phyloP scores from a whole-genome alignment of 2,113 vertebrate genomes.

The Cephalopterus ornatus region DNA sequence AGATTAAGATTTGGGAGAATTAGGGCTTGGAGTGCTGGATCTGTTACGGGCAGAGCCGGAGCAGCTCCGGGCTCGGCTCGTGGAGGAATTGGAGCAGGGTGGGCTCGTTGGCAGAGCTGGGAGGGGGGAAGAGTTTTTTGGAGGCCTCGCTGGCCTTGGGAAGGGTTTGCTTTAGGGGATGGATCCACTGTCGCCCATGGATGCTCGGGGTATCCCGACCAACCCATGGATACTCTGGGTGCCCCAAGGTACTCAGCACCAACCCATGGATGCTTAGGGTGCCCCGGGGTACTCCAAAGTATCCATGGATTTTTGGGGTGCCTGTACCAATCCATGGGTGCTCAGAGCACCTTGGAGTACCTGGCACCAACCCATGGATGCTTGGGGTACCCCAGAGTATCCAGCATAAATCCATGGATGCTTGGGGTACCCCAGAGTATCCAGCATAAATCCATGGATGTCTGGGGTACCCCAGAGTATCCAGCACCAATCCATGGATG shows the following conservation, averaged over 20 bases:
- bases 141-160: not conserved
- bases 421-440: too few relatives aligned
- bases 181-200: rapidly evolving
- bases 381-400: not conserved
- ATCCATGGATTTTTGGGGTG: not conserved
- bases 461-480: rapidly evolving
- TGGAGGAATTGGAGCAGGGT: not conserved
- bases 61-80: not conserved
- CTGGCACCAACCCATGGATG: not conserved
- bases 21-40: not conserved
- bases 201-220: not conserved
- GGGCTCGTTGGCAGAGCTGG: rapidly evolving
- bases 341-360: not conserved
- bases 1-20: not conserved
- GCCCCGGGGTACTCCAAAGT: too few relatives aligned
- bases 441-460: too few relatives aligned
- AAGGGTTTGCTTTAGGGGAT: not conserved
- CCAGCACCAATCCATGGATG: rapidly evolving
- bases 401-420: not conserved
- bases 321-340: not conserved
- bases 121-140: not conserved
- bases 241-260: rapidly evolving
- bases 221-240: rapidly evolving
- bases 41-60: not conserved
- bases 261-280: not conserved